A percentile compares a stretch with the other conserved stretches of the same genome.
These are phyloP conservation scores for Drosophila anceps DNA, from an alignment of 2,888 invertebrate genomes.

Conservation along the genomic window DNA sequence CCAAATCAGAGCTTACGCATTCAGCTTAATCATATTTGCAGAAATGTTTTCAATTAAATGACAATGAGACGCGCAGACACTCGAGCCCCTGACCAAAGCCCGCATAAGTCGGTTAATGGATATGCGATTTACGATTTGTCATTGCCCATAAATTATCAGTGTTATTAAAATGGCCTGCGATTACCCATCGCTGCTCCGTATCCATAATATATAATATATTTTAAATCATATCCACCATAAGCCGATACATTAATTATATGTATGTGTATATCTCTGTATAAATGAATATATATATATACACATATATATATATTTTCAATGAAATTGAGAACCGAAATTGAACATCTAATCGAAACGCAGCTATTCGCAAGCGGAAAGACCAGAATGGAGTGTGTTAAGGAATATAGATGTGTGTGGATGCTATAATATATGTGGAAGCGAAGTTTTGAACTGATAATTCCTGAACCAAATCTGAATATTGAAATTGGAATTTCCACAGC, in stretches of 20 bases:
- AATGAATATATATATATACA: not conserved
- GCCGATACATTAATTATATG: not conserved
- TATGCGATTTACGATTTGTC: slow-evolving; percentile 61
- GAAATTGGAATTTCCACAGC: no score
- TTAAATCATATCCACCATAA: not conserved
- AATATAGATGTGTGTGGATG: no score
- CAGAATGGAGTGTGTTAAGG: no score
- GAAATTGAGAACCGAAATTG: no score
- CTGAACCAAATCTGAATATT: no score
- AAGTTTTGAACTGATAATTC: no score
- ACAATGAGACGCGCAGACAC: slow-evolving; percentile 24
- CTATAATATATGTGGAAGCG: no score
- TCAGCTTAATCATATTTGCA: slow-evolving; percentile 61
- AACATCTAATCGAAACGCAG: no score
- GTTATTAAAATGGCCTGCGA: slow-evolving; percentile 26
- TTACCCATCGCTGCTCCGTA: not conserved
- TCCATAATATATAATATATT: not conserved
- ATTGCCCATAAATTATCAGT: slow-evolving; percentile 49
- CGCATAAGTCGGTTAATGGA: slow-evolving; percentile 65
- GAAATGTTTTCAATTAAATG: slow-evolving; percentile 57
- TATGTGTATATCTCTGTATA: not conserved
- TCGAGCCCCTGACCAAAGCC: slow-evolving; percentile 28
- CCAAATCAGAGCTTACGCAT: slow-evolving; percentile 46
- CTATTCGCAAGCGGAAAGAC: no score
- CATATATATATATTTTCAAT: not conserved